phyloP scores from a whole-genome alignment of 2,888 invertebrate species.

The Galeruca laticollis region DNA sequence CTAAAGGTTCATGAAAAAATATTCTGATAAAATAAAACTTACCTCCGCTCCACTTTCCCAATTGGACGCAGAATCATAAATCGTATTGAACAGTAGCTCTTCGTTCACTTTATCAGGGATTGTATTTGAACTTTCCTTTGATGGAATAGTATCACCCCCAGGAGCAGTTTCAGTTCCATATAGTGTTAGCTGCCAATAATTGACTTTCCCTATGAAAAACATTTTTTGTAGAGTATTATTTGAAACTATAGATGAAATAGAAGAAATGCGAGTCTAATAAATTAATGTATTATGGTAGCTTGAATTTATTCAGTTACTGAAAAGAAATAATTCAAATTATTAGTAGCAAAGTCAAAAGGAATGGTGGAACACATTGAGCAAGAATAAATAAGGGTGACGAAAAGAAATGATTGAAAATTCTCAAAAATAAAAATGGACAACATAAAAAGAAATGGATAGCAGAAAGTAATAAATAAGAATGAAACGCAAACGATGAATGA shows the following conservation, averaged over 20 bases:
- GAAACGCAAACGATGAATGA: too few species aligned
- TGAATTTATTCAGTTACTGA: too few species aligned
- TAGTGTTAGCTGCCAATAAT: constrained; percentile 85
- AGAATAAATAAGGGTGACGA: neutral
- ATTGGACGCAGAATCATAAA: constrained; percentile 66
- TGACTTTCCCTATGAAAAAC: constrained; percentile 69
- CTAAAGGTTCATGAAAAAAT: neutral
- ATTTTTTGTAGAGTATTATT: constrained; percentile 21
- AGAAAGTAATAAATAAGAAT: too few species aligned
- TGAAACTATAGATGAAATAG: neutral
- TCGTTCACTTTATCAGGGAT: constrained; percentile 48
- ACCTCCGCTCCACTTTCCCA: constrained; percentile 78
- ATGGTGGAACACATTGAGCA: too few species aligned
- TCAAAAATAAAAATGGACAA: too few species aligned
- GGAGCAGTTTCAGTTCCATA: constrained; percentile 79
- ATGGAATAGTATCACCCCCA: constrained; percentile 55
- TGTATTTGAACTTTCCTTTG: constrained; percentile 40
- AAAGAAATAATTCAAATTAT: too few species aligned
- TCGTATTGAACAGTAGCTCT: constrained; percentile 72
- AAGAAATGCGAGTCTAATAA: too few species aligned
- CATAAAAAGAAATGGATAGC: too few species aligned
- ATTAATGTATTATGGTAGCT: too few species aligned
- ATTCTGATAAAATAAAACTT: constrained; percentile 48
- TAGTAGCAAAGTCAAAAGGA: too few species aligned
- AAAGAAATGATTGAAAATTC: too few species aligned